A percentile compares a stretch with the other conserved stretches of the same genome.
Evolutionary conservation across 2,888 invertebrate species (phyloP).

Genomic region (Endotricha flammealis): DNA sequence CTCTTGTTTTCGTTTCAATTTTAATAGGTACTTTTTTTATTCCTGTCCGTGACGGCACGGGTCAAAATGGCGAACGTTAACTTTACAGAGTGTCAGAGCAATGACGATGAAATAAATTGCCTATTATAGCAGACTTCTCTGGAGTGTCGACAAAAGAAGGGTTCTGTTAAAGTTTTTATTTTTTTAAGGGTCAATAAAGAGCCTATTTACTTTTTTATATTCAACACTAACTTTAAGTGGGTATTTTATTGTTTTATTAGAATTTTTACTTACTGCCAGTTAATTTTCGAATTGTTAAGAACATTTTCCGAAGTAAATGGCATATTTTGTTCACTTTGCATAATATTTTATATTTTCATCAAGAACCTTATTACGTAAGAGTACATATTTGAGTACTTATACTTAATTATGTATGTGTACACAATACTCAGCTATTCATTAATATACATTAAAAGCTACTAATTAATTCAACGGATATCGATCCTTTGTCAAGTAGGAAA

Average conservation of each 20-base stretch:
- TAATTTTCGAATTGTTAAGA: neutral
- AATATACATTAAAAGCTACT: too few relatives aligned
- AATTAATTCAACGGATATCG: too few relatives aligned
- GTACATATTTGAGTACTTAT: too few relatives aligned
- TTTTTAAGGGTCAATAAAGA: slow-evolving; percentile 8
- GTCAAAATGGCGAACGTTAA: slow-evolving; percentile 18
- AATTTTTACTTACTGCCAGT: neutral
- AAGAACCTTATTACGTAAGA: too few relatives aligned
- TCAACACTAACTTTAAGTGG: slow-evolving; percentile 5
- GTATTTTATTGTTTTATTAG: neutral
- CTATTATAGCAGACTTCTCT: slow-evolving; percentile 21
- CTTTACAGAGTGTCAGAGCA: slow-evolving; percentile 26
- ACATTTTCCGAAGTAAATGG: too few relatives aligned
- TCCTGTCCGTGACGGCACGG: slow-evolving; percentile 3
- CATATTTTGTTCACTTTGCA: too few relatives aligned
- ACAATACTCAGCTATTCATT: too few relatives aligned
- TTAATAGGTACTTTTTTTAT: neutral
- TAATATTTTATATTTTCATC: neutral
- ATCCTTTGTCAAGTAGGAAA: too few relatives aligned
- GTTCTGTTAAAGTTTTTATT: slow-evolving; percentile 10
- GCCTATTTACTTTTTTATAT: slow-evolving; percentile 8
- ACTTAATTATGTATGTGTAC: too few relatives aligned
- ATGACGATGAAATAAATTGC: slow-evolving; percentile 27
- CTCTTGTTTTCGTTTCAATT: too few relatives aligned
- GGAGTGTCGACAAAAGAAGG: slow-evolving; percentile 9